Evolutionary conservation across 1,140 invertebrate genomes (phyloP).

Genomic region (Gryllus bimaculatus): DNA sequence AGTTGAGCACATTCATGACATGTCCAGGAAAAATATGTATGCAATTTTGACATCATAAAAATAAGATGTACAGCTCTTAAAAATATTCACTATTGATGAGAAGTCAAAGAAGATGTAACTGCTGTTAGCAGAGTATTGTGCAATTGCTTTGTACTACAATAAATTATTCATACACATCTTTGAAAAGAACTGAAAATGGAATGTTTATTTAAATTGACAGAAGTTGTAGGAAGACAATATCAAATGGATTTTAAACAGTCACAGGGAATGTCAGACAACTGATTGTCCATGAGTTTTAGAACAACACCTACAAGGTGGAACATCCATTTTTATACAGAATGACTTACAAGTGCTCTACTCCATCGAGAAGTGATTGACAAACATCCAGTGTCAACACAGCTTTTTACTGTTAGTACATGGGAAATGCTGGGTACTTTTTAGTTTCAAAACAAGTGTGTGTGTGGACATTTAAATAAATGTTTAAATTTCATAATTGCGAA

Average conservation of each 20-base stretch:
- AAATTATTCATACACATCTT: not conserved
- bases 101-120: not conserved
- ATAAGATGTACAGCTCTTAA: not conserved
- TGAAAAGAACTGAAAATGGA: not conserved
- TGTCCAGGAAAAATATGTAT: not conserved
- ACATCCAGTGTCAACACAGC: not conserved
- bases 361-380: not conserved
- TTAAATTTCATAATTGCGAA: slow-evolving; percentile 92
- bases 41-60: not conserved
- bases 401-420: not conserved
- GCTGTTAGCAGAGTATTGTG: not conserved
- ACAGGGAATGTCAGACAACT: not conserved
- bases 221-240: slow-evolving; percentile 5
- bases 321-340: not conserved
- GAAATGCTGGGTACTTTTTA: not conserved
- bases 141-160: not conserved
- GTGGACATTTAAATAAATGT: not conserved
- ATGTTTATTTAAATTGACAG: not conserved
- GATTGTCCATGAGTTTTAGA: not conserved
- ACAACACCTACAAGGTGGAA: not conserved
- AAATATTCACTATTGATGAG: not conserved
- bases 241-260: not conserved
- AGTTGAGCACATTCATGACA: not conserved
- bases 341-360: not conserved
- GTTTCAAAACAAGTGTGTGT: not conserved